A percentile compares a stretch with the other conserved stretches of the same genome.
phyloP scores from a whole-genome alignment of 2,797 vertebrate genomes.

The Propithecus deckenii region DNA sequence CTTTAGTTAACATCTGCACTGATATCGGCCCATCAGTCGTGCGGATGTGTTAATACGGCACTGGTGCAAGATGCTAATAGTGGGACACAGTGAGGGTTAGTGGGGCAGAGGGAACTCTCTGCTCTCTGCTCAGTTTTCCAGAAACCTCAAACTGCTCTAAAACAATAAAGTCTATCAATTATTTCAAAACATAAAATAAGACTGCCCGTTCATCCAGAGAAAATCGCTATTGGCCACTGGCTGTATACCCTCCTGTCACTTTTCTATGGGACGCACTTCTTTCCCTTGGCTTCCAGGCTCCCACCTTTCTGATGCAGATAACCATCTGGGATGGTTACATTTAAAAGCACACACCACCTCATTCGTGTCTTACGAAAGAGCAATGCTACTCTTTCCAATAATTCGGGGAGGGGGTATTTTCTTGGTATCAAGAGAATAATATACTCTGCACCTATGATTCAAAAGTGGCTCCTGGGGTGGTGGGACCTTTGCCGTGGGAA shows the following conservation, averaged over 20 bases:
- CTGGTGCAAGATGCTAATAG: not conserved
- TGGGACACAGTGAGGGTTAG: not conserved
- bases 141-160: not conserved
- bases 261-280: not conserved
- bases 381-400: not conserved
- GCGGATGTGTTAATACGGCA: not conserved
- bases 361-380: not conserved
- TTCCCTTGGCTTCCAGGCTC: not conserved
- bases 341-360: not conserved
- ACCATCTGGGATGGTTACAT: too few relatives aligned
- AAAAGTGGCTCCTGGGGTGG: not conserved
- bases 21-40: accelerated
- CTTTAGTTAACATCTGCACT: not conserved
- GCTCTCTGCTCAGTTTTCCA: not conserved
- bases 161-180: not conserved
- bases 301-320: not conserved
- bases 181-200: not conserved
- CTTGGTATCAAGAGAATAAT: not conserved
- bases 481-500: not conserved
- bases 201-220: not conserved
- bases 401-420: accelerated
- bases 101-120: not conserved
- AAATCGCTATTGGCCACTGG: not conserved
- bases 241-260: not conserved
- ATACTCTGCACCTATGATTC: not conserved